Base-by-base conservation (phyloP, 2,888 invertebrate species). In the Muscina levida region DNA sequence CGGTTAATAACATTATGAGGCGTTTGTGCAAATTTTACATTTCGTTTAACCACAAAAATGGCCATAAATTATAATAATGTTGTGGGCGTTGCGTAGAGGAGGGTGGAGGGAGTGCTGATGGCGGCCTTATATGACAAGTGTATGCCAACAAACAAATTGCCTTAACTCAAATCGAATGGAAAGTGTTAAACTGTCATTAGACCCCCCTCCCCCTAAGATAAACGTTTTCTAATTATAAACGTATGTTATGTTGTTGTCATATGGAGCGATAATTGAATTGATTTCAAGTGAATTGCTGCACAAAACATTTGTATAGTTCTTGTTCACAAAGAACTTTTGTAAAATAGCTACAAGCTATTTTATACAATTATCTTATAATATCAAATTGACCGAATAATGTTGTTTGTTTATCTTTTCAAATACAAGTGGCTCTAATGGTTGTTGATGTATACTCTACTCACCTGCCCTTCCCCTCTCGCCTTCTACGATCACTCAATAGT, bases 61-160 rank as follows among this genome's bases (percentile, higher is more conserved):
- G 22, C 53, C 53, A 53, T 53, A 53, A 53, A 53, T 53, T 53
- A 24, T 24, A 44, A 11, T n/a, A n/a, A n/a, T n/a, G n/a, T n/a
- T n/a, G n/a, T n/a, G n/a, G n/a, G n/a, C n/a, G n/a, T n/a, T n/a
- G n/a, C n/a, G n/a, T 53, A 17, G 48, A 15, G 13, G 24, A 53
- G 53, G 22, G 13, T 53, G 53, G 11, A 22, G 17, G 6, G 22
- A 11, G 24, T 13, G 53, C 44, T 44, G 44, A 2, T 44, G 44
- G 44, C 2, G 13, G n/a, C 13, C n/a, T 44, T 22, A 10, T 51
- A 1, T 53, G 53, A 53, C 24, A 53, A 2, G 53, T 22, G 11
- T 24, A 24, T 53, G 22, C 22, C 22, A 53, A 24, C 24, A 24
- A 53, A 53, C 19, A n/a, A n/a, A n/a, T n/a, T n/a, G n/a, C n/a